Evolutionary conservation across 2,797 vertebrate genomes (phyloP).

Genomic region (Sphaeramia orbicularis): DNA sequence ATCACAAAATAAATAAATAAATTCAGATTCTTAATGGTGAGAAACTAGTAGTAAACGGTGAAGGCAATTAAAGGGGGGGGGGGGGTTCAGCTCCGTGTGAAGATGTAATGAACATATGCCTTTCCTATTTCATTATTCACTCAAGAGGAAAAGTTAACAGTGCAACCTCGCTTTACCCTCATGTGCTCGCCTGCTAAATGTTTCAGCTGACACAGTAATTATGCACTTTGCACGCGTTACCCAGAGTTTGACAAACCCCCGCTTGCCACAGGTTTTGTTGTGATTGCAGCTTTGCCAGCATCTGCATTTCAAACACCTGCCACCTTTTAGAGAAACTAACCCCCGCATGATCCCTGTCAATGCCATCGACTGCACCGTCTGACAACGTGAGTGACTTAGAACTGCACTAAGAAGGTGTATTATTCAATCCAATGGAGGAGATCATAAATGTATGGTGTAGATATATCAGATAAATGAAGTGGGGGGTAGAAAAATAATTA

Average conservation of each 20-base stretch:
- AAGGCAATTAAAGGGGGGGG: constrained; percentile 6
- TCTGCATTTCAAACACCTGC: constrained; percentile 72
- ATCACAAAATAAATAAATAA: too few species aligned
- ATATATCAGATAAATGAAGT: constrained; percentile 23
- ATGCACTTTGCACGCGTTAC: constrained; percentile 55
- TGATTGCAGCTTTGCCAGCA: constrained; percentile 55
- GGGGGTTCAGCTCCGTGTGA: constrained; percentile 8
- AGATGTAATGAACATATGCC: constrained; percentile 18
- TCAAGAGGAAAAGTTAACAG: constrained; percentile 21
- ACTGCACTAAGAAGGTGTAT: constrained; percentile 32
- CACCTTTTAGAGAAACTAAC: constrained; percentile 58
- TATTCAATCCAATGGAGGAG: constrained; percentile 56
- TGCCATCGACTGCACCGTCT: constrained; percentile 26
- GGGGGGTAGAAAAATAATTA: constrained; percentile 59
- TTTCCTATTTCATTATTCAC: constrained; percentile 16
- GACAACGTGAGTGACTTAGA: constrained; percentile 44
- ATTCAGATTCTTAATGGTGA: constrained; percentile 22
- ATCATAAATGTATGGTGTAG: constrained; percentile 27
- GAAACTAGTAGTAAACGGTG: constrained; percentile 2
- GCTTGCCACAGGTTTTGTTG: constrained; percentile 54
- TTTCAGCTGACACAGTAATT: constrained; percentile 70
- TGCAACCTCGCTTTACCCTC: constrained; percentile 35
- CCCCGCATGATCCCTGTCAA: constrained; percentile 29
- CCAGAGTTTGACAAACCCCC: constrained; percentile 50
- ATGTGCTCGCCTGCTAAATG: constrained; percentile 51